Evolutionary conservation across 1,140 invertebrate species (phyloP), one percentile per base, ranked within the genome.

Genomic region (Pseudomyrmex cubaensis): DNA sequence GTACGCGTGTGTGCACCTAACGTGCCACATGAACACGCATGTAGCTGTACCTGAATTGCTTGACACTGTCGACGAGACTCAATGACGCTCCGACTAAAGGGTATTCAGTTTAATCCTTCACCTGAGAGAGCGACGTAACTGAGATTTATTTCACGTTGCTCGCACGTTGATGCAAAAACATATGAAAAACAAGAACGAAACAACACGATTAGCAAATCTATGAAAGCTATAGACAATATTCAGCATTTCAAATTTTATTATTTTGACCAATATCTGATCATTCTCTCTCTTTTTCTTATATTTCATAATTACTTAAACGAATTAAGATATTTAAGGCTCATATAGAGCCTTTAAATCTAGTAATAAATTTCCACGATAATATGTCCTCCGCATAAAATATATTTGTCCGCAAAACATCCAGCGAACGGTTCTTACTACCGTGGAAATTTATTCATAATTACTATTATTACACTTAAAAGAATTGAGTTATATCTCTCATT

Each of bases 21-120:
- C 50, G 70, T 50, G 67, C 20, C 13, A 17, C 73, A 59, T 57
- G 82, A 84, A 84, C 74, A 83, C 56, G 74, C 82, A 48, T 84
- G 82, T 80, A 57, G 56, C 57, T 86, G 70, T 87, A 70, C 59
- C 73, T 56, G 61, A 84, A 72, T 73, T 86, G 67, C 82, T 88
- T 76, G 82, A 88, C 82, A 75, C 48, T 52, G 69, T 74, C 78
- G 46, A 82, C 67, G 59, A 75, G 78, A 63, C 59, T 74, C 66
- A 63, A 82, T 75, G 86, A 87, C 62, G 73, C 54, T 54, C 35
- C 61, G 62, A 62, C 82, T 77, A 72, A 87, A 72, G 70, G 73
- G 69, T 87, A 86, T 70, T 59, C 69, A 10, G 50, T 87, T 82
- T 17, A 75, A 82, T 4, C 61, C 70, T 46, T 61, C 48, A 46